Conservation (phyloP, 2,797 vertebrate genomes). For the Aldrovandia affinis region DNA sequence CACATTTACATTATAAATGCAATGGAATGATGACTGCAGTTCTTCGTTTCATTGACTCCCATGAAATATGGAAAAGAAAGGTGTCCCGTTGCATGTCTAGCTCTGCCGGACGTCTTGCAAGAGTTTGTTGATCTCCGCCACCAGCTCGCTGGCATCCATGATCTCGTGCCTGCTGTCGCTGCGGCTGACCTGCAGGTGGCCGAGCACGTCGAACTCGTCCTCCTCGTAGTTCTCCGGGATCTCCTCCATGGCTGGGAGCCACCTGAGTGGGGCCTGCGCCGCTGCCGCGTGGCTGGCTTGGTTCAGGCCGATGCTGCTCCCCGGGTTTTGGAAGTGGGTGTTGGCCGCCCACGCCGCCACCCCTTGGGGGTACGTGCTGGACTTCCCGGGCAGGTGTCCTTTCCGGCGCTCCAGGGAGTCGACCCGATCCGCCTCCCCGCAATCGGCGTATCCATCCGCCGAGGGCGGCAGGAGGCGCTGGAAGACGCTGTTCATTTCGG, state of each 20-base stretch:
- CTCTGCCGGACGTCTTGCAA: slow-evolving; percentile 93
- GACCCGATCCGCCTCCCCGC: slow-evolving; percentile 75
- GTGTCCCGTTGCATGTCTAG: slow-evolving; percentile 61
- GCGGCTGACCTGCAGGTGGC: slow-evolving; percentile 72
- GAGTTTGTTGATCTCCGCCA: slow-evolving; percentile 96
- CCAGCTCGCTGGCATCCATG: slow-evolving; percentile 92
- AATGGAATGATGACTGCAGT: slow-evolving; percentile 78
- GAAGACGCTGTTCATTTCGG: slow-evolving; percentile 95
- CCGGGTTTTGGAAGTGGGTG: slow-evolving; percentile 90
- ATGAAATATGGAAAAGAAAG: slow-evolving; percentile 64
- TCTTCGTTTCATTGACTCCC: slow-evolving; percentile 62
- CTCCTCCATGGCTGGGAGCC: slow-evolving; percentile 98
- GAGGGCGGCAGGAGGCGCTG: slow-evolving; percentile 89
- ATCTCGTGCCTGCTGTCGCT: slow-evolving; percentile 86
- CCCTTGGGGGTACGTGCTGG: slow-evolving; percentile 82
- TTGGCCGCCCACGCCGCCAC: slow-evolving; percentile 94
- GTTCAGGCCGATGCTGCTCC: slow-evolving; percentile 62
- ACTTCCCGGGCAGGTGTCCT: slow-evolving; percentile 78
- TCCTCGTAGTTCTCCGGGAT: slow-evolving; percentile 97
- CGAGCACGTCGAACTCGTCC: slow-evolving; percentile 93
- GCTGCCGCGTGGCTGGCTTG: slow-evolving; percentile 74
- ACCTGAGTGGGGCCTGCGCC: slow-evolving; percentile 86
- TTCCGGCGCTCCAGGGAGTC: slow-evolving; percentile 81
- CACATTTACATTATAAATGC: slow-evolving; percentile 90
- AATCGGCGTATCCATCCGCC: slow-evolving; percentile 80